phyloP scores from a whole-genome alignment of 1,140 invertebrate genomes.

The Trichoplusia ni region DNA sequence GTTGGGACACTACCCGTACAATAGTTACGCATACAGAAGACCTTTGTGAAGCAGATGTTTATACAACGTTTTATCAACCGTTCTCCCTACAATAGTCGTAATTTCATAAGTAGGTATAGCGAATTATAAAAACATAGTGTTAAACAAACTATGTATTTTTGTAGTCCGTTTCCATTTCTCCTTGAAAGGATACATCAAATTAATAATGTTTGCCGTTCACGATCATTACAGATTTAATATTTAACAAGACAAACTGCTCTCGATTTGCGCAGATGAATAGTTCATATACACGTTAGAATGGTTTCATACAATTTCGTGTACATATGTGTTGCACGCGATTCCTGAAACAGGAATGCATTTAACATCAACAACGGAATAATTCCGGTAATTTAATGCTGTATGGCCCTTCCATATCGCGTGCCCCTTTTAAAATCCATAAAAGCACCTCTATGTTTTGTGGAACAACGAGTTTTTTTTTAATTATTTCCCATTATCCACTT shows the following conservation, averaged over 20 bases:
- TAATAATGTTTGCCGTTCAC: too few species aligned
- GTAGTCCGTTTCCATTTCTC: background rate
- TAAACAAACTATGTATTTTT: conserved; percentile 3
- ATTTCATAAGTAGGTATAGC: background rate
- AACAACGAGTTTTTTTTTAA: background rate
- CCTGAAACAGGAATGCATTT: conserved; percentile 72
- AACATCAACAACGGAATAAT: conserved; percentile 70
- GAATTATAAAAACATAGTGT: background rate
- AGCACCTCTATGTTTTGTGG: conserved; percentile 34
- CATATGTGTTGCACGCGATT: conserved; percentile 61
- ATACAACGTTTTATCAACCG: conserved; percentile 30
- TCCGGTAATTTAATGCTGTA: conserved; percentile 65
- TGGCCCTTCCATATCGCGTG: conserved; percentile 62
- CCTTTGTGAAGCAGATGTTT: conserved; percentile 32
- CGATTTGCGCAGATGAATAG: too few species aligned
- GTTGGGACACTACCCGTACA: conserved; percentile 6
- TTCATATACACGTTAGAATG: conserved; percentile 28
- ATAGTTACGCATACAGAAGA: conserved; percentile 24
- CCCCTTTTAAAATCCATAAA: conserved; percentile 57
- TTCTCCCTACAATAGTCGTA: background rate
- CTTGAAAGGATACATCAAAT: too few species aligned
- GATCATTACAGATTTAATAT: too few species aligned
- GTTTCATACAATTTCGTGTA: conserved; percentile 34
- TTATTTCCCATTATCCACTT: conserved; percentile 9
- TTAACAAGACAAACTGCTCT: too few species aligned